These are phyloP conservation scores for Mesodorylaimus sp. DNA, from an alignment of 2,888 invertebrate species.

Conservation along the genomic window DNA sequence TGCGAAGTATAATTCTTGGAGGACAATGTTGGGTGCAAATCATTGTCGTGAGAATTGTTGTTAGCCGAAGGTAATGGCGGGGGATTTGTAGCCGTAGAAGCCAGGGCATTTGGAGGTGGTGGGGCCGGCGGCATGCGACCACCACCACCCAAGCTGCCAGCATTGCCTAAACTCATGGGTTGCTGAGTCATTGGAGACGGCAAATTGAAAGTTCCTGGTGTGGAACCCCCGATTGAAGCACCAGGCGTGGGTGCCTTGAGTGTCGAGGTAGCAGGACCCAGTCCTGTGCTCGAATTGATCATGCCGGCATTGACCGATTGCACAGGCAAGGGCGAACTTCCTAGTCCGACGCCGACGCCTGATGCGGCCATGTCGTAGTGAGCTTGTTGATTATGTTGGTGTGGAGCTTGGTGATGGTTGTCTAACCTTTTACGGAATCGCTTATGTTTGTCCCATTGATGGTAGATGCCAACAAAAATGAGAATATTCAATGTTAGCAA, in stretches of 20 bases:
- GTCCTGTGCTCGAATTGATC: background rate
- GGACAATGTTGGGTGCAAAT: background rate
- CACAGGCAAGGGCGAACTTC: background rate
- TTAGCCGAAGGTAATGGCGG: too few relatives aligned
- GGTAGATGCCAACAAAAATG: slow-evolving; percentile 19
- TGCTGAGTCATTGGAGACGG: too few relatives aligned
- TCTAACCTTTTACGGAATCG: slow-evolving; percentile 21
- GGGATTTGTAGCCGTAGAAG: too few relatives aligned
- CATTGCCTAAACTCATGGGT: too few relatives aligned
- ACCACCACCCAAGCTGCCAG: too few relatives aligned
- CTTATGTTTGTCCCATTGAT: slow-evolving; percentile 20
- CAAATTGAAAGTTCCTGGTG: background rate
- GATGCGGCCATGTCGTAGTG: background rate
- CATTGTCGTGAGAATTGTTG: too few relatives aligned
- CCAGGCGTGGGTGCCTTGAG: background rate
- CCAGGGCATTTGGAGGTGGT: too few relatives aligned
- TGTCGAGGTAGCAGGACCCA: background rate
- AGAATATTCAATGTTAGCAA: slow-evolving; percentile 25
- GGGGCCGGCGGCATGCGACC: too few relatives aligned
- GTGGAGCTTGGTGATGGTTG: too few relatives aligned
- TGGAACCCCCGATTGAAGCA: background rate
- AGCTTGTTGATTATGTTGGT: slow-evolving; percentile 12
- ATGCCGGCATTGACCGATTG: background rate
- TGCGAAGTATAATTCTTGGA: background rate
- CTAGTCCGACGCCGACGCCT: background rate